Conservation (phyloP, 2,888 invertebrate species). For the Philereme transversata region DNA sequence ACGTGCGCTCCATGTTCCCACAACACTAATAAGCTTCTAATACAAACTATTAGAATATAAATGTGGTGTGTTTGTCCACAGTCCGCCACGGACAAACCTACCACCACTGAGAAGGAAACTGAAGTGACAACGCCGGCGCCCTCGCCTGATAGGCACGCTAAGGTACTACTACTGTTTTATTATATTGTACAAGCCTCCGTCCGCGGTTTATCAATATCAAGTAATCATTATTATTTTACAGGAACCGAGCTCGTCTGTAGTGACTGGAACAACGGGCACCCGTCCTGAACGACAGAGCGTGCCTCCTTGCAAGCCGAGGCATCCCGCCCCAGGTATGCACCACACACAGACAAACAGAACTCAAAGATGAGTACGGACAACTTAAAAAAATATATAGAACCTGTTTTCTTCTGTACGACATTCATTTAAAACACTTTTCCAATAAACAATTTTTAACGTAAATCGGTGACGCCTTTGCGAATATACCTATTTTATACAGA, state of each 20-base stretch:
- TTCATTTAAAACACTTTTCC: too few species aligned
- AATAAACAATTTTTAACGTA: too few species aligned
- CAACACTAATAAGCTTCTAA: too few species aligned
- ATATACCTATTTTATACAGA: too few species aligned
- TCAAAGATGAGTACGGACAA: too few species aligned
- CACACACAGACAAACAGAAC: too few species aligned
- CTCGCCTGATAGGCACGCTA: slow-evolving; percentile 75
- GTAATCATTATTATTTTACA: slow-evolving; percentile 31
- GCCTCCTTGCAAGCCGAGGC: slow-evolving; percentile 72
- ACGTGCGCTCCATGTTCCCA: too few species aligned
- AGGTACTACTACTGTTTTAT: slow-evolving; percentile 50
- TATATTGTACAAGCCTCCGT: background rate
- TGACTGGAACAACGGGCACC: slow-evolving; percentile 53
- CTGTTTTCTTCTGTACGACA: too few species aligned
- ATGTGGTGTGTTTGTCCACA: slow-evolving; percentile 38
- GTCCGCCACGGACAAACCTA: slow-evolving; percentile 71
- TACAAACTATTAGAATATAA: too few species aligned
- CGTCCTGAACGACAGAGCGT: slow-evolving; percentile 76
- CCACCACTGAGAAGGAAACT: slow-evolving; percentile 85
- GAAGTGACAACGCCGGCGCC: slow-evolving; percentile 80
- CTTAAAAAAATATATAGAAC: too few species aligned
- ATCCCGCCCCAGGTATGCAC: slow-evolving; percentile 57
- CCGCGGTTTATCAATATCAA: too few species aligned
- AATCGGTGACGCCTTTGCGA: too few species aligned
- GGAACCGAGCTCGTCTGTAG: slow-evolving; percentile 61